Conservation (phyloP, 2,113 vertebrate species). For the Cyanoliseus patagonus region DNA sequence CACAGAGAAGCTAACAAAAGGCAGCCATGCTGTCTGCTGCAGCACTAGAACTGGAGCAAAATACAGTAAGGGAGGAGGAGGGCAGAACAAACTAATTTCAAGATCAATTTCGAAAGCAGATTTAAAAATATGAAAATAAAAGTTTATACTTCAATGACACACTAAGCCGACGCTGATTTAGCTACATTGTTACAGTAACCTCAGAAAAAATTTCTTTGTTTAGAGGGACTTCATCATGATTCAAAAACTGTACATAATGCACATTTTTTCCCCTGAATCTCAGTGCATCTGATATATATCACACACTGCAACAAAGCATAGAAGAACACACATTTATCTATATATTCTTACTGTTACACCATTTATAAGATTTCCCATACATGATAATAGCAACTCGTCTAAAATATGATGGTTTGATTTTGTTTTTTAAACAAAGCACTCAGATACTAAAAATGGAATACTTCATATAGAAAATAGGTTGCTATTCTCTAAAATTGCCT, state of each 20-base stretch:
- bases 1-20: constrained; percentile 57
- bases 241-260: background rate
- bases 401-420: constrained; percentile 37
- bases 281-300: background rate
- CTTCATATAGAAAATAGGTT: constrained; percentile 74
- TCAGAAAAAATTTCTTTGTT: constrained; percentile 55
- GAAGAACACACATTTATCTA: background rate
- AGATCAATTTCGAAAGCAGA: background rate
- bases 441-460: constrained; percentile 61
- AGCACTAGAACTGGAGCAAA: constrained; percentile 5
- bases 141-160: background rate
- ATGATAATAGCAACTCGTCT: constrained; percentile 39
- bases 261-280: constrained; percentile 47
- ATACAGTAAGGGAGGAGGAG: background rate
- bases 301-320: background rate
- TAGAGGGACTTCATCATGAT: background rate
- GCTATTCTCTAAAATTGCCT: constrained; percentile 71
- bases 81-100: background rate
- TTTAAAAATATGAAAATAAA: background rate
- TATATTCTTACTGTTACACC: background rate
- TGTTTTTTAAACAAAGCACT: constrained; percentile 70
- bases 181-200: background rate
- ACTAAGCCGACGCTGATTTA: background rate
- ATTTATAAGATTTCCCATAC: background rate
- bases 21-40: constrained; percentile 54